Evolutionary conservation across 1,140 invertebrate genomes (phyloP), one percentile per base, ranked within the genome.

Genomic region (Pemphigus obesinymphae): DNA sequence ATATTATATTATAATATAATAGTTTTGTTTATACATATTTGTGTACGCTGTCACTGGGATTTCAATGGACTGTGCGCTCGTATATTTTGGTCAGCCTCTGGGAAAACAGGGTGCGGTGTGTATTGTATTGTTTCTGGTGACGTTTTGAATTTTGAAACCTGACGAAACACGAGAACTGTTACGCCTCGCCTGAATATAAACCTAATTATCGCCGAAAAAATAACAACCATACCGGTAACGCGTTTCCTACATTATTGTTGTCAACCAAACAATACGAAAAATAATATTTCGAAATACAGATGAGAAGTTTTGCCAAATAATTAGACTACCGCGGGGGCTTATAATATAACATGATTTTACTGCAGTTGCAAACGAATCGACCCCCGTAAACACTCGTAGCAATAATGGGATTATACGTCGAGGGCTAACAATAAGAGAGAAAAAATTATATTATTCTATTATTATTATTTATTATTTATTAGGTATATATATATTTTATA

Each of bases 91-190:
- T 63, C 26, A 29, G 29, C 17, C 26, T 63, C 61, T 63, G 61
- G 61, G 61, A 63, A 63, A 63, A 63, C 15, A 31, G 17, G 26
- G 58, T 31, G 26, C 58, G 29, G 15, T 15, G 29, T 20, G n/a
- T n/a, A n/a, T n/a, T n/a, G n/a, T 11, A 43, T 70, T 70, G 68
- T 70, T 70, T 45, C 66, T 45, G 68, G 68, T 70, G 68, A 43
- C 68, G 37, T 70, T 70, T 29, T 29, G 68, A 70, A 70, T 70
- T 70, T 70, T 29, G 40, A 70, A 29, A 70, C 68, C 40, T 17
- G 68, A 45, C 68, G 68, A 70, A 70, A 70, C 40, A 45, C 68
- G 68, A 70, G 68, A 70, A 45, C 68, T n/a, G 34, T n/a, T n/a
- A 17, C n/a, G 68, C n/a, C 66, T 23, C 37, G 66, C 11, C 37